Conservation (phyloP, 1,140 invertebrate genomes). For the Subanguina moxae region DNA sequence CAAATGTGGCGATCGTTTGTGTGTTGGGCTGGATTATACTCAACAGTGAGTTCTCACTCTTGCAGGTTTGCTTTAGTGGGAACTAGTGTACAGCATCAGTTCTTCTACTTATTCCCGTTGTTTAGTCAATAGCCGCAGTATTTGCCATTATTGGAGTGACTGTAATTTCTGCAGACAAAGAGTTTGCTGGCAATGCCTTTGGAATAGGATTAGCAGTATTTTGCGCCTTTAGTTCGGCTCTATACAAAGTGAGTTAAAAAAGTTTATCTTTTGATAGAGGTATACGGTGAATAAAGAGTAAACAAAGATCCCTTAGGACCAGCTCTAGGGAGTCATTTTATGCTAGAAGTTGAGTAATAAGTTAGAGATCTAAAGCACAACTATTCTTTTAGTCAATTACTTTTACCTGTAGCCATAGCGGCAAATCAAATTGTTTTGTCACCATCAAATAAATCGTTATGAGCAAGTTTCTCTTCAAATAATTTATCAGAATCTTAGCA, state of each 20-base stretch:
- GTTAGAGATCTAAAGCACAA: no score
- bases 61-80: not conserved
- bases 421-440: no score
- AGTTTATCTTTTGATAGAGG: no score
- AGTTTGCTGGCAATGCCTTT: constrained; percentile 39
- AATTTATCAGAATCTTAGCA: no score
- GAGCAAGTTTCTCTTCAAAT: no score
- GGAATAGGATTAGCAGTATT: constrained; percentile 46
- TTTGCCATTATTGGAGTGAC: constrained; percentile 52
- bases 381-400: no score
- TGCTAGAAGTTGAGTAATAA: no score
- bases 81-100: not conserved
- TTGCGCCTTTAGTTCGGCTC: constrained; percentile 48
- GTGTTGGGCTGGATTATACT: constrained; percentile 42
- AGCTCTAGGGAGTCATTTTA: no score
- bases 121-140: constrained; percentile 42
- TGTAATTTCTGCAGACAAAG: constrained; percentile 50
- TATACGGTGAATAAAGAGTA: no score
- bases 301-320: no score
- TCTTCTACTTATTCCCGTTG: not conserved
- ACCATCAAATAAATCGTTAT: no score
- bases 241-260: constrained; percentile 47
- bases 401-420: no score
- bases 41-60: constrained; percentile 13
- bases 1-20: constrained; percentile 56